Evolutionary conservation across 2,797 vertebrate species (phyloP), one percentile per base, ranked within the genome.

Genomic region (Carcharodon carcharias): DNA sequence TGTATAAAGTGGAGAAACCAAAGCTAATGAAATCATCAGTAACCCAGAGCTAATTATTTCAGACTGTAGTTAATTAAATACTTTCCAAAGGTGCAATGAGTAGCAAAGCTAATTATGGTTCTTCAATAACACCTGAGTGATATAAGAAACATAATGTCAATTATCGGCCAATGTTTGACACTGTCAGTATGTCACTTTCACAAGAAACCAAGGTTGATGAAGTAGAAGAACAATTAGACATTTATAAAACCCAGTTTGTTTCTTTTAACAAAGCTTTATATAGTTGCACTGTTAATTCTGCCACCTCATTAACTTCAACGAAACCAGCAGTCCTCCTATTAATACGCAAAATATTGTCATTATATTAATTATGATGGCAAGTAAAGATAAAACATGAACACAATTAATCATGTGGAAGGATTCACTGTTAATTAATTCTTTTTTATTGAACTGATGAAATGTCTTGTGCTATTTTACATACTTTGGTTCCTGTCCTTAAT

Each of bases 31-130:
- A 99, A 99, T 98, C 98, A 98, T 98, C 98, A 98, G 98, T 99
- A 99, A 99, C 99, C 98, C 97, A 97, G 97, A 97, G 97, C 98
- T 99, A 99, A 99, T 99, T 99, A 99, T 98, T 98, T 98, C 98
- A 98, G 98, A 98, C 98, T 98, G 98, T 98, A 99, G 98, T 99
- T 99, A 99, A 99, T 99, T 99, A 99, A 99, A 99, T 99, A 98
- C 99, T 99, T 98, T 97, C 98, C 98, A 98, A 80, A 97, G 98
- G 98, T 98, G 98, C 98, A 97, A 98, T 98, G 98, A 98, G 98
- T 98, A 99, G 98, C 98, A 99, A 98, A 98, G 98, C 98, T 99
- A 99, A 99, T 99, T 98, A 99, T 98, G 98, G 97, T 98, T 98
- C 97, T 98, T 99, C 99, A 99, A 99, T 98, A 98, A 99, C 98